phyloP scores from a whole-genome alignment of 2,888 invertebrate species.

The Platycnemis pennipes region DNA sequence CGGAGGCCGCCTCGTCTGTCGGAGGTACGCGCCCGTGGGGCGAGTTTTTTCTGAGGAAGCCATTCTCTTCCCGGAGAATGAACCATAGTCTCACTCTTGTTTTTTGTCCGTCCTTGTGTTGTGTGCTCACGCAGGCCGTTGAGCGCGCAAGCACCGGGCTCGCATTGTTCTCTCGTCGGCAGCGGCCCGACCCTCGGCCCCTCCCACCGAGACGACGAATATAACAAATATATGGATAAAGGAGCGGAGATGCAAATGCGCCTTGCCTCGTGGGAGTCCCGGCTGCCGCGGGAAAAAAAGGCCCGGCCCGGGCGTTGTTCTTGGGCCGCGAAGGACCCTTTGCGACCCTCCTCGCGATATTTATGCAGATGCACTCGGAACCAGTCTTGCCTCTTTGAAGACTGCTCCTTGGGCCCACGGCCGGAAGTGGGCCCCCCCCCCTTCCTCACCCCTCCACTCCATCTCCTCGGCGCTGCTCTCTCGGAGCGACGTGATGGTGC shows the following conservation, averaged over 20 bases:
- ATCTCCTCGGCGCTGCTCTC: too few relatives aligned
- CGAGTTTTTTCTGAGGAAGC: neutral
- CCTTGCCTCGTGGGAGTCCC: slow-evolving; percentile 2
- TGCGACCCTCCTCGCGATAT: neutral
- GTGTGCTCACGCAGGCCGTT: neutral
- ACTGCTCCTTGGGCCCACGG: neutral
- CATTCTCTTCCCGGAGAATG: slow-evolving; percentile 8
- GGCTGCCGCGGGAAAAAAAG: slow-evolving; percentile 23
- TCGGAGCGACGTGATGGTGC: too few relatives aligned
- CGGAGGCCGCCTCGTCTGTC: neutral
- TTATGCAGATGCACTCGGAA: slow-evolving; percentile 22
- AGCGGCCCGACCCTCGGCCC: neutral
- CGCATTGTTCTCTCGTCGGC: neutral
- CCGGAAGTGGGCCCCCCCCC: neutral
- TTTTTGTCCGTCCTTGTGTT: neutral
- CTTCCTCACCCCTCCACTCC: too few relatives aligned
- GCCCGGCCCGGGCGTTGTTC: neutral
- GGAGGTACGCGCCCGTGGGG: neutral
- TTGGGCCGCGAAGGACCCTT: neutral
- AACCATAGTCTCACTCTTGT: neutral
- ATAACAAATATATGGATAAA: slow-evolving; percentile 19
- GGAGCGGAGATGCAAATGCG: neutral
- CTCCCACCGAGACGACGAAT: neutral
- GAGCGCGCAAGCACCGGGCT: neutral
- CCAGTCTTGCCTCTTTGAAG: neutral